Evolutionary conservation across 2,888 invertebrate species (phyloP).

Genomic region (Periphyllus acericola): DNA sequence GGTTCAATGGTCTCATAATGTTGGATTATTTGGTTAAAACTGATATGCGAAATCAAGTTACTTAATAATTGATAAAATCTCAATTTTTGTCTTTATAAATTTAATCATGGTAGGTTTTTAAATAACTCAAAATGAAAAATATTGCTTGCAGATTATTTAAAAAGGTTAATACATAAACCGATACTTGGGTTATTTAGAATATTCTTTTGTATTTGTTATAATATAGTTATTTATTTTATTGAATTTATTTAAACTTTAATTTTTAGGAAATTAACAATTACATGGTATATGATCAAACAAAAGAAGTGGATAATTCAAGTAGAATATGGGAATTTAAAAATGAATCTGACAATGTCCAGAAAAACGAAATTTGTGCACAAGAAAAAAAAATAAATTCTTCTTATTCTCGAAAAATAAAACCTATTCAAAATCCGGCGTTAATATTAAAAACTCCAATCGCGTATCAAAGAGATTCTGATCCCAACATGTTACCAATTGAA

Average conservation of each 20-base stretch:
- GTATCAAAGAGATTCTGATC: constrained; percentile 82
- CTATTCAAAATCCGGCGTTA: constrained; percentile 78
- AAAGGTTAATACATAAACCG: neutral
- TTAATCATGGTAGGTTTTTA: no score
- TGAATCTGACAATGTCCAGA: constrained; percentile 5
- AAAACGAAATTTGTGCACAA: constrained; percentile 5
- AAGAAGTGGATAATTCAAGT: constrained; percentile 39
- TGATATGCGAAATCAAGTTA: no score
- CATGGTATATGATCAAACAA: constrained; percentile 30
- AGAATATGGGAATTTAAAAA: constrained; percentile 26
- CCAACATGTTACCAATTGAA: constrained; percentile 86
- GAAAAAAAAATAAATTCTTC: constrained; percentile 28
- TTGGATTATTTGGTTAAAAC: neutral
- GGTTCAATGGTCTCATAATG: neutral
- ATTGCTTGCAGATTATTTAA: neutral
- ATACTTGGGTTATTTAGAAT: neutral
- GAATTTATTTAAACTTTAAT: neutral
- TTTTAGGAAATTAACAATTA: constrained; percentile 56
- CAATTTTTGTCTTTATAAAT: no score
- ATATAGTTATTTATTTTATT: neutral
- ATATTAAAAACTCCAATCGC: constrained; percentile 82
- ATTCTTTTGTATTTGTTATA: neutral
- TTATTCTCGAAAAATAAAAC: constrained; percentile 75
- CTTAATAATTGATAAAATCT: no score
- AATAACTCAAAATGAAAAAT: no score